Percentiles rank a stretch among this genome's conserved stretches.
These are phyloP conservation scores for Cotesia chilonis DNA, from an alignment of 1,140 invertebrate species.

Conservation along the genomic window DNA sequence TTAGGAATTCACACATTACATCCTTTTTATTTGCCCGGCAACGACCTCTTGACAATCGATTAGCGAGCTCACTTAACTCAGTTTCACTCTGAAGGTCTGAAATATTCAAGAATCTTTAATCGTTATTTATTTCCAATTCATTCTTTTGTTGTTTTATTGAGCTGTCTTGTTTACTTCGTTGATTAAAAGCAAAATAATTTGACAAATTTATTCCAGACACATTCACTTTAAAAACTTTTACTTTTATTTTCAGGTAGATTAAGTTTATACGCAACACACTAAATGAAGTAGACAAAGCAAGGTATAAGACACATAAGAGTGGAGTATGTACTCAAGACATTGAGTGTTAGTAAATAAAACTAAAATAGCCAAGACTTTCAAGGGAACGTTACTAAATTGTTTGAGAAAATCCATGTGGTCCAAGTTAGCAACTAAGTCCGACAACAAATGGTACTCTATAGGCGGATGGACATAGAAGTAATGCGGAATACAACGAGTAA, in stretches of 20 bases:
- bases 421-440: background rate
- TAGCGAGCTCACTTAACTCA: slow-evolving; percentile 20
- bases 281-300: background rate
- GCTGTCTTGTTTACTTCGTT: background rate
- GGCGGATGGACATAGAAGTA: background rate
- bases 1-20: background rate
- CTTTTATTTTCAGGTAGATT: background rate
- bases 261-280: slow-evolving; percentile 1
- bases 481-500: background rate
- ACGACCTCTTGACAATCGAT: slow-evolving; percentile 23
- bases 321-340: background rate
- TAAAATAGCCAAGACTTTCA: background rate
- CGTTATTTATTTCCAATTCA: background rate
- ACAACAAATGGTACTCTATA: background rate
- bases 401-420: slow-evolving; percentile 12
- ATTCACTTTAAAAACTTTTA: background rate
- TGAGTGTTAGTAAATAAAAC: background rate
- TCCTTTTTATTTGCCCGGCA: background rate
- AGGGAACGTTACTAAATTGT: background rate
- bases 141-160: background rate
- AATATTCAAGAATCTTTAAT: slow-evolving; percentile 8
- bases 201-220: too few species aligned
- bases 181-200: background rate
- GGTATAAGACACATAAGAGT: too few species aligned
- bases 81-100: background rate